Percentiles rank a stretch among this genome's conserved stretches.
phyloP scores from a whole-genome alignment of 2,888 invertebrate genomes.

The Acleris cristana region DNA sequence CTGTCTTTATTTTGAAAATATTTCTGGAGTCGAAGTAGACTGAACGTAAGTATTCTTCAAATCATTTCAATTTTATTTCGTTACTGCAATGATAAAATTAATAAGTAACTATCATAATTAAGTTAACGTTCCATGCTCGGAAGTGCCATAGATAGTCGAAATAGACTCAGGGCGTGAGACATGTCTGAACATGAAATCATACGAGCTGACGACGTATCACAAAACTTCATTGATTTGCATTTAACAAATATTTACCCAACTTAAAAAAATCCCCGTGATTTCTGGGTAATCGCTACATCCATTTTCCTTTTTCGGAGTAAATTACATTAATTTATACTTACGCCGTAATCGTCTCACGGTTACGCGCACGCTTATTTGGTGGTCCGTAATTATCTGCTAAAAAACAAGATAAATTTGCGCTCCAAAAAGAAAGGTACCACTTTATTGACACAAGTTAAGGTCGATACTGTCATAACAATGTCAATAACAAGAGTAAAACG shows the following conservation, averaged over 20 bases:
- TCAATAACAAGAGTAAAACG: slow-evolving; percentile 39
- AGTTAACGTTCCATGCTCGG: too few species aligned
- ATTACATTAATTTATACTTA: slow-evolving; percentile 61
- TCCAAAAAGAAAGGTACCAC: slow-evolving; percentile 42
- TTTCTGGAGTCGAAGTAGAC: too few species aligned
- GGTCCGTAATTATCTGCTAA: slow-evolving; percentile 59
- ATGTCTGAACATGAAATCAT: too few species aligned
- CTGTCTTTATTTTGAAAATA: too few species aligned
- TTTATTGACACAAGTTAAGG: slow-evolving; percentile 49
- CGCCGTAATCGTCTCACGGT: slow-evolving; percentile 51
- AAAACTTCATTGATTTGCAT: background rate
- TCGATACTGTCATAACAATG: slow-evolving; percentile 44
- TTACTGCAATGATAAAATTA: too few species aligned
- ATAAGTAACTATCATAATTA: too few species aligned
- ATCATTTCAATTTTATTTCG: too few species aligned
- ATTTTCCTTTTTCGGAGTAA: slow-evolving; percentile 55
- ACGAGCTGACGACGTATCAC: too few species aligned
- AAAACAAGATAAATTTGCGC: slow-evolving; percentile 45
- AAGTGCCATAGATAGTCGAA: too few species aligned
- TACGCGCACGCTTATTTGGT: slow-evolving; percentile 57
- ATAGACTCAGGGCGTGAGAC: too few species aligned
- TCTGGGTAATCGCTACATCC: slow-evolving; percentile 36
- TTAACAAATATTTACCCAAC: slow-evolving; percentile 30
- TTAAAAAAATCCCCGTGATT: slow-evolving; percentile 46
- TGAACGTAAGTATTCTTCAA: too few species aligned